Percentiles rank a stretch among this genome's conserved stretches.
phyloP scores from a whole-genome alignment of 2,113 vertebrate species.

The Pionites leucogaster region DNA sequence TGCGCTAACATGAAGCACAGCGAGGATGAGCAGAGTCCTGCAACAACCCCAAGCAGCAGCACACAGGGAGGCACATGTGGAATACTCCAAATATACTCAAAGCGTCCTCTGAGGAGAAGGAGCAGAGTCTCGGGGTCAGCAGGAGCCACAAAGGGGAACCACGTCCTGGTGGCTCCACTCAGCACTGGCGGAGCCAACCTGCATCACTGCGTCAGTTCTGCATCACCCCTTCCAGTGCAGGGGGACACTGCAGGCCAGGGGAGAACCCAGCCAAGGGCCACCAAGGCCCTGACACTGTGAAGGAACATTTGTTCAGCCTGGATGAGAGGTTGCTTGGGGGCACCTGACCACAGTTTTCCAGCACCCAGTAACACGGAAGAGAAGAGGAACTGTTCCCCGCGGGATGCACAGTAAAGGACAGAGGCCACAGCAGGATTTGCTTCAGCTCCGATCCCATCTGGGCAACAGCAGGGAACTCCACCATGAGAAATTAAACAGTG shows the following conservation, averaged over 20 bases:
- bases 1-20: too few relatives aligned
- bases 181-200: background rate
- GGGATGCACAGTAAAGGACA: background rate
- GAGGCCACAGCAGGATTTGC: background rate
- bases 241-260: too few relatives aligned
- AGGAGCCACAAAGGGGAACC: background rate
- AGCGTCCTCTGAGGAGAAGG: background rate
- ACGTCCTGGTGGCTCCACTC: background rate
- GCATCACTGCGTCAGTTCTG: rapidly evolving
- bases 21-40: background rate
- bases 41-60: background rate
- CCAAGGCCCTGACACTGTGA: too few relatives aligned
- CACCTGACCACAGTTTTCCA: background rate
- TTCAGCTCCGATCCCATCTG: background rate
- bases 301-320: background rate
- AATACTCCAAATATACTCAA: background rate
- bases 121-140: background rate
- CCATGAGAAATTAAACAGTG: background rate
- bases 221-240: background rate
- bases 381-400: background rate
- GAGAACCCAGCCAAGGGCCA: background rate
- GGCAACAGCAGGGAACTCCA: background rate
- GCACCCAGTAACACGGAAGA: rapidly evolving
- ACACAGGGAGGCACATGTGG: background rate
- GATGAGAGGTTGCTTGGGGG: rapidly evolving